Base-by-base conservation (phyloP, 2,888 invertebrate genomes). In the Phymatocera aterrima region DNA sequence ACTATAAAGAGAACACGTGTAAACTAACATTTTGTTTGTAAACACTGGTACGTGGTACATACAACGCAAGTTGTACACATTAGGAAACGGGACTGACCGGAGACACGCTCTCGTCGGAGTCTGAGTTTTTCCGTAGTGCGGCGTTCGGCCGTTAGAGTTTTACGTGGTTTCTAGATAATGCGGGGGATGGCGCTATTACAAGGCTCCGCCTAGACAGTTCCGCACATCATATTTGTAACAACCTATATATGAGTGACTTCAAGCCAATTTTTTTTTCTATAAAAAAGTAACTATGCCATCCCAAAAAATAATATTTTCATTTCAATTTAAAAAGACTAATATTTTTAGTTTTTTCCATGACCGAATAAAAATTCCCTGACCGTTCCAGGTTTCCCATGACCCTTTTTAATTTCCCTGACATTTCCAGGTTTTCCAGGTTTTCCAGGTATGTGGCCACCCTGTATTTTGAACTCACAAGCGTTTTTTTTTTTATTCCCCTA, bases 381-480 rank as follows among this genome's bases (percentile, higher is more conserved):
- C 28, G 15, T 70, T 70, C 70, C 24, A 24, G 46, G 46, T 48
- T 70, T 70, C 48, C 28, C 70, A 46, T 70, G 28, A 48, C 48
- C 43, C 28, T 28, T 48, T 46, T 28, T 10, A 70, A 70, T 46
- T 28, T 46, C 48, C 48, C 43, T 70, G 70, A 70, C 24, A 70
- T 70, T 70, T 70, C 70, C 70, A 70, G 48, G 46, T 48, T 48
- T 70, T 70, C 43, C 28, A 28, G 70, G 28, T 48, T 70, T 70
- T 70, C 70, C 43, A 46, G 46, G 46, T 28, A 5, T n/a, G 70
- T 70, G 48, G 48, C 70, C 70, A 70, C 48, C 46, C 70, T 70
- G 48, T 64, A 24, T 40, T n/a, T n/a, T n/a, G n/a, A n/a, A n/a
- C n/a, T n/a, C n/a, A n/a, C n/a, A n/a, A n/a, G n/a, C n/a, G n/a